Conservation (phyloP, 2,888 invertebrate species). For the Ametastegia equiseti region DNA sequence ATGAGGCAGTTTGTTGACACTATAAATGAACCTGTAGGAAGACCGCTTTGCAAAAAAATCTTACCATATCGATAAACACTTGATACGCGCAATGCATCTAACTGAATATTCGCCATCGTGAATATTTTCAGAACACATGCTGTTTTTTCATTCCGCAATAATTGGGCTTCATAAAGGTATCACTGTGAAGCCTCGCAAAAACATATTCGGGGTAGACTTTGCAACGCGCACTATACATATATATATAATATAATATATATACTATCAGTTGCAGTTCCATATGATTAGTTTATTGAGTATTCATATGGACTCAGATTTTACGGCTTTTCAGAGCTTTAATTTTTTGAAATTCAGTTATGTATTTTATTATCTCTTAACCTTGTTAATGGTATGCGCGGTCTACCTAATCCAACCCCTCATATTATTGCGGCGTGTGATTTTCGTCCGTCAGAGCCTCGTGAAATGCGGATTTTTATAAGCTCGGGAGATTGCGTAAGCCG, state of each 20-base stretch:
- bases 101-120: not conserved
- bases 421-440: constrained; percentile 29
- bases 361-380: constrained; percentile 23
- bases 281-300: constrained; percentile 13
- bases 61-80: not conserved
- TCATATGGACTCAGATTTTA: constrained; percentile 1
- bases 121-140: not conserved
- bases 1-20: not conserved
- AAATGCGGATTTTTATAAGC: constrained; percentile 45
- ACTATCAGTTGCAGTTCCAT: not conserved
- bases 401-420: constrained; percentile 10
- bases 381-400: not conserved
- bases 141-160: not conserved
- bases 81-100: not conserved
- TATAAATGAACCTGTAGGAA: not conserved
- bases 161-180: not conserved
- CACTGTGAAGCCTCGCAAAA: not conserved
- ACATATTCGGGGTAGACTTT: not conserved
- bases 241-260: no score
- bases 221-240: not conserved
- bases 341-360: not conserved
- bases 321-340: not conserved
- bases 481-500: constrained; percentile 47
- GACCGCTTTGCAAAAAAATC: not conserved
- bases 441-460: constrained; percentile 41